Percentiles rank a stretch among this genome's conserved stretches.
Conservation (phyloP, 2,113 vertebrate genomes). For the Xenopus laevis region DNA sequence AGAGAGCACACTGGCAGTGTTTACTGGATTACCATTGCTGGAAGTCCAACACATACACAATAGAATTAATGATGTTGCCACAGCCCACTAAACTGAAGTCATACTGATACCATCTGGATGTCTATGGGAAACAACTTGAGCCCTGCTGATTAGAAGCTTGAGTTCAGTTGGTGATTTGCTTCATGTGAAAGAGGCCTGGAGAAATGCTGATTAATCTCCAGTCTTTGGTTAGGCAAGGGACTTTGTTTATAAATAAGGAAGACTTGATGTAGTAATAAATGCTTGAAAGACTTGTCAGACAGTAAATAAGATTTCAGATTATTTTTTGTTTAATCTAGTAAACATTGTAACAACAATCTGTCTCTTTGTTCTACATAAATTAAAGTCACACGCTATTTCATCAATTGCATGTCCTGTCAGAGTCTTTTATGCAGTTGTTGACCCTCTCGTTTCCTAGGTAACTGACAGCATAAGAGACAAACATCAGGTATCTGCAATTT, state of each 20-base stretch:
- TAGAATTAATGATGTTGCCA: slow-evolving; percentile 5
- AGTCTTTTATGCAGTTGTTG: background rate
- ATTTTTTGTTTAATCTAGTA: slow-evolving; percentile 8
- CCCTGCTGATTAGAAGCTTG: slow-evolving; percentile 5
- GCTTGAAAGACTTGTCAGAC: slow-evolving; percentile 2
- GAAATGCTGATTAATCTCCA: slow-evolving; percentile 2
- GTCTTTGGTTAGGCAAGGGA: slow-evolving; percentile 2
- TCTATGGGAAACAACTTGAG: slow-evolving; percentile 1
- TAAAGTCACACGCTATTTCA: slow-evolving; percentile 1
- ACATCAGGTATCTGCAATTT: background rate
- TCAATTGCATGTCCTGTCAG: background rate
- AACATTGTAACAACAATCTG: background rate
- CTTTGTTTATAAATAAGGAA: slow-evolving; percentile 2
- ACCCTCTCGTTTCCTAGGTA: background rate
- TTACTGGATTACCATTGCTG: slow-evolving; percentile 7
- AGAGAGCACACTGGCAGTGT: background rate
- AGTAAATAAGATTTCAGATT: background rate
- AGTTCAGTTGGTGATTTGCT: slow-evolving; percentile 4
- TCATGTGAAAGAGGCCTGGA: background rate
- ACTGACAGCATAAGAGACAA: background rate
- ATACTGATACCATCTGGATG: slow-evolving; percentile 8
- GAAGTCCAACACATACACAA: slow-evolving; percentile 5
- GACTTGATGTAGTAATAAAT: slow-evolving; percentile 10
- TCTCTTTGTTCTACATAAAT: background rate
- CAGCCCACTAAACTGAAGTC: background rate